These are phyloP conservation scores for Rhagoletis pomonella DNA, from an alignment of 1,140 invertebrate species.

Conservation along the genomic window DNA sequence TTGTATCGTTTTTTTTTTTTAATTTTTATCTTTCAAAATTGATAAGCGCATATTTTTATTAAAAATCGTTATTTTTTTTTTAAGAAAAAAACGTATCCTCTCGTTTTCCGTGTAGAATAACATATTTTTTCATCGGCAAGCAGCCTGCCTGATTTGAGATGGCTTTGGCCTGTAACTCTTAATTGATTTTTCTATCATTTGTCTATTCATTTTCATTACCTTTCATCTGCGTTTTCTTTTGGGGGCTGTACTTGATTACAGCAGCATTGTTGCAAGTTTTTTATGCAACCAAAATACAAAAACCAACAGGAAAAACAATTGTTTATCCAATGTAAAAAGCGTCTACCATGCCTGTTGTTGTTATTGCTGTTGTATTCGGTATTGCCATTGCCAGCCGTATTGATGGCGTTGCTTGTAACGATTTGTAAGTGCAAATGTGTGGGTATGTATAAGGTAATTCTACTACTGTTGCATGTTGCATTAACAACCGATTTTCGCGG, in stretches of 20 bases:
- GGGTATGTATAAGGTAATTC: neutral
- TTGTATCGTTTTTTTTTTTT: no score
- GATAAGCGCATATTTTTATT: no score
- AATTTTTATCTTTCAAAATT: no score
- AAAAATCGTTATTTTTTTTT: no score
- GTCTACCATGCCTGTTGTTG: neutral
- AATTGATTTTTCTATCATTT: neutral
- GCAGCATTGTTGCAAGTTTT: neutral
- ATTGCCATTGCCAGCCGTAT: neutral
- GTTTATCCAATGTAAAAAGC: neutral
- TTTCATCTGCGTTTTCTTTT: neutral
- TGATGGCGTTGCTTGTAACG: neutral
- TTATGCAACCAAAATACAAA: neutral
- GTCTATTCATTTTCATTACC: neutral
- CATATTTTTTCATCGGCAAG: no score
- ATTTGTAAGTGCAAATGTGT: neutral
- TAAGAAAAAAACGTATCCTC: no score
- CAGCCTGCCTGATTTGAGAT: no score
- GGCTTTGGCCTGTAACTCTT: no score
- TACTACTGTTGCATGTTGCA: neutral
- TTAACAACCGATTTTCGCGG: slow-evolving; percentile 3
- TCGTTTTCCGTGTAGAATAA: no score
- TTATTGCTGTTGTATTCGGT: neutral
- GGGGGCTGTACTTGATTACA: neutral
- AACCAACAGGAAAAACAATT: neutral